Conservation (phyloP, 2,888 invertebrate species). For the Ectemnius lituratus region DNA sequence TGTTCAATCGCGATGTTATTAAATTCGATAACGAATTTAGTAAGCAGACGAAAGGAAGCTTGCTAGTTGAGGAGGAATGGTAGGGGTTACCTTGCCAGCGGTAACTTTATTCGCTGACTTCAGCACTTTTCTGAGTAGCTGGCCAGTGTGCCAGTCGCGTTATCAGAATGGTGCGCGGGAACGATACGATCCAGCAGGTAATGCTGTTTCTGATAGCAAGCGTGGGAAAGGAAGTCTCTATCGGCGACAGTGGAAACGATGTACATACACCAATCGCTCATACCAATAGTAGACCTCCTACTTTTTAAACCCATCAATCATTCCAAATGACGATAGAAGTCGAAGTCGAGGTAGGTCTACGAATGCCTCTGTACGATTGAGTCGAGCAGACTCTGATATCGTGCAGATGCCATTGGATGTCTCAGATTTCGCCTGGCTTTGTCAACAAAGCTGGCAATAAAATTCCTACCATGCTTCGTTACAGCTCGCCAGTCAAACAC, state of each 20-base stretch:
- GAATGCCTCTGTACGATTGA: slow-evolving; percentile 15
- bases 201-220: slow-evolving; percentile 70
- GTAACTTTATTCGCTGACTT: too few relatives aligned
- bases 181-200: slow-evolving; percentile 62
- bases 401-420: slow-evolving; percentile 60
- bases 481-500: background rate
- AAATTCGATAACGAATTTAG: too few relatives aligned
- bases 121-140: slow-evolving; percentile 12
- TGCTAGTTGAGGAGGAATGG: too few relatives aligned
- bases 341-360: background rate
- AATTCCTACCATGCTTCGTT: slow-evolving; percentile 54
- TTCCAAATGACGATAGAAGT: too few relatives aligned
- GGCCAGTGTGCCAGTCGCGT: slow-evolving; percentile 19
- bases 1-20: too few relatives aligned
- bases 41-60: too few relatives aligned
- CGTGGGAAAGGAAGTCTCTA: slow-evolving; percentile 76
- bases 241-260: slow-evolving; percentile 52
- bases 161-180: slow-evolving; percentile 40
- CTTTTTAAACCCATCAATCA: too few relatives aligned
- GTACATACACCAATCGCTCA: slow-evolving; percentile 30
- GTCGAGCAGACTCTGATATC: slow-evolving; percentile 14
- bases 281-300: too few relatives aligned
- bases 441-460: slow-evolving; percentile 71
- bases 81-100: too few relatives aligned
- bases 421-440: slow-evolving; percentile 65